Percentiles rank a stretch among this genome's conserved stretches.
Evolutionary conservation across 2,888 invertebrate genomes (phyloP).

Genomic region (Chrysodeixis includens): DNA sequence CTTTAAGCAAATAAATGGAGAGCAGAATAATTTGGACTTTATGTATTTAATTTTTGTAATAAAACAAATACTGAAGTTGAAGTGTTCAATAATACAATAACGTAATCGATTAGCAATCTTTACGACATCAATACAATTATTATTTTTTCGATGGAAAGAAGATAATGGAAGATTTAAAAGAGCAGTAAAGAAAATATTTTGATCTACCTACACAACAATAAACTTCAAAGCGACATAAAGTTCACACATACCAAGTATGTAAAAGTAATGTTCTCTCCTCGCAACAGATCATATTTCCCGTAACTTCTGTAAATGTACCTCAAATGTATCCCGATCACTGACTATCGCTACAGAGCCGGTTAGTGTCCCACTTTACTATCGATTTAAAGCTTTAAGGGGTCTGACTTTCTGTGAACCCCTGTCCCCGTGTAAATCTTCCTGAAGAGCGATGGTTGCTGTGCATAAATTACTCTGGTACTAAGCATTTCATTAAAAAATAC

Average conservation of each 20-base stretch:
- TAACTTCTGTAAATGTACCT: not conserved
- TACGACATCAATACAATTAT: no score
- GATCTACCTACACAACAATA: no score
- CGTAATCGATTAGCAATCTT: no score
- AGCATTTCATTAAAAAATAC: no score
- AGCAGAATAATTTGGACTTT: no score
- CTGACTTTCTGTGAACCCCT: slow-evolving; percentile 2
- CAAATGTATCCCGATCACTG: slow-evolving; percentile 1
- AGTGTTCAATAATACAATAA: no score
- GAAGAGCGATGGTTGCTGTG: not conserved
- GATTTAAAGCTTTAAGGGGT: slow-evolving; percentile 7
- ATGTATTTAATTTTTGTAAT: no score
- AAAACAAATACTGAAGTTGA: no score
- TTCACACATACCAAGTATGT: not conserved
- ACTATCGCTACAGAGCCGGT: not conserved
- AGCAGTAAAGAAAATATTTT: no score
- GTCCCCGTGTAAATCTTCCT: not conserved
- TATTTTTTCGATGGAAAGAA: no score
- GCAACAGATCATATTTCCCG: not conserved
- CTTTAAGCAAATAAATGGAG: no score
- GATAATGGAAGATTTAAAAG: no score
- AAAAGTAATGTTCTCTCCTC: not conserved
- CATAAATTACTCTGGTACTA: not conserved
- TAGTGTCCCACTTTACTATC: slow-evolving; percentile 8
- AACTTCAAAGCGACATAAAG: not conserved